Evolutionary conservation across 2,888 invertebrate genomes (phyloP).

Genomic region (Dasypolia templi): DNA sequence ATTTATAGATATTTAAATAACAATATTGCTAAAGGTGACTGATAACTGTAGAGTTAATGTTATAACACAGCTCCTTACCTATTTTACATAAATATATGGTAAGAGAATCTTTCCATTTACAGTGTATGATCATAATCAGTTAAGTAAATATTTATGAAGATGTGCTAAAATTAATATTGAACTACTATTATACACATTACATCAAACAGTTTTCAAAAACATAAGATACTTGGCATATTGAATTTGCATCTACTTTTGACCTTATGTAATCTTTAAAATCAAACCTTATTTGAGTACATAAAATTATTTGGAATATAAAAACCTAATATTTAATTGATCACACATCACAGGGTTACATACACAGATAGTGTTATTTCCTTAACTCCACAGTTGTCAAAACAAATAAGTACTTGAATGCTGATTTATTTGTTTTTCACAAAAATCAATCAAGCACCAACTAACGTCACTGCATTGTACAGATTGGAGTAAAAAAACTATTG

Average conservation of each 20-base stretch:
- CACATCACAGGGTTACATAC: background rate
- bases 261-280: constrained; percentile 36
- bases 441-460: constrained; percentile 18
- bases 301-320: background rate
- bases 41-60: constrained; percentile 41
- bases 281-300: background rate
- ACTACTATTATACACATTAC: constrained; percentile 22
- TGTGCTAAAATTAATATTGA: constrained; percentile 51
- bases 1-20: constrained; percentile 79
- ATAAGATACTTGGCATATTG: background rate
- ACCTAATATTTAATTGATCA: background rate
- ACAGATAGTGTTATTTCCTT: constrained; percentile 10
- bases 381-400: constrained; percentile 16
- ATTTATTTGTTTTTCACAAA: constrained; percentile 38
- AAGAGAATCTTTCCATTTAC: constrained; percentile 36
- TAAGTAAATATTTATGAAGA: constrained; percentile 48
- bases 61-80: constrained; percentile 29
- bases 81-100: constrained; percentile 35
- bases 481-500: background rate
- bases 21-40: constrained; percentile 68
- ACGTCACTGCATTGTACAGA: constrained; percentile 14
- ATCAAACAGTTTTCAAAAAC: constrained; percentile 12
- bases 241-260: constrained; percentile 5
- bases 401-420: constrained; percentile 22
- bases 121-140: constrained; percentile 23